Base-by-base conservation (phyloP, 2,797 vertebrate species). In the Sciurus vulgaris region DNA sequence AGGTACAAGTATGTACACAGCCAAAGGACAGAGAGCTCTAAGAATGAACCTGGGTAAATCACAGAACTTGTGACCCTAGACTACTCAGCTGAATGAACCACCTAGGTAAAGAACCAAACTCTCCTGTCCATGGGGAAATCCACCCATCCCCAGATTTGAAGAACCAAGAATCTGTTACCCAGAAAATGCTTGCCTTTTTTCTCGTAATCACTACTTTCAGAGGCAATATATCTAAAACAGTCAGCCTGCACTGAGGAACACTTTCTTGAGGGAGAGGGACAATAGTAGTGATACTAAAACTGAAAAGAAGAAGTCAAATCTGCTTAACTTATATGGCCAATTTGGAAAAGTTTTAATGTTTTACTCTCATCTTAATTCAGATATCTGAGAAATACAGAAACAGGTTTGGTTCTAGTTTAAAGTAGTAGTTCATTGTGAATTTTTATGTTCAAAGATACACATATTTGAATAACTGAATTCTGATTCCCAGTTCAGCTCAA, bases 301-400 rank as follows among this genome's bases (percentile, higher is more conserved):
- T 69, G 28, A 82, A 44, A 61, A 54, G 49, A 89, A 12, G 59
- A 79, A 89, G 70, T 70, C 38, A 63, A 91, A 65, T 44, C 79
- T 74, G 61, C 61, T 61, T 87, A 41, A 95, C 90, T 82, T 51
- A 74, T 1, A 91, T 4, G 51, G 35, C 63, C 69, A 86, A 51
- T 35, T 15, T 67, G 69, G 90, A 93, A 91, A 94, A 81, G 18
- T 61, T 86, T 90, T 78, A 28, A 86, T 78, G 38, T 86, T 72
- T 38, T 85, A 72, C 22, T 61, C 65, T 95, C 88, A 63, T 79
- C 70, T 95, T 95, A 87, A 77, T 89, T 86, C 51, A 93, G n/a
- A 91, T 47, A 35, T 82, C 72, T 94, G 51, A 94, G 79, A 93
- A 83, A 69, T 72, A 95, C 4, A 61, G 7, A 76, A 20, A 67